Base-by-base conservation (phyloP, 2,888 invertebrate genomes). In the Diarsia dahlii region DNA sequence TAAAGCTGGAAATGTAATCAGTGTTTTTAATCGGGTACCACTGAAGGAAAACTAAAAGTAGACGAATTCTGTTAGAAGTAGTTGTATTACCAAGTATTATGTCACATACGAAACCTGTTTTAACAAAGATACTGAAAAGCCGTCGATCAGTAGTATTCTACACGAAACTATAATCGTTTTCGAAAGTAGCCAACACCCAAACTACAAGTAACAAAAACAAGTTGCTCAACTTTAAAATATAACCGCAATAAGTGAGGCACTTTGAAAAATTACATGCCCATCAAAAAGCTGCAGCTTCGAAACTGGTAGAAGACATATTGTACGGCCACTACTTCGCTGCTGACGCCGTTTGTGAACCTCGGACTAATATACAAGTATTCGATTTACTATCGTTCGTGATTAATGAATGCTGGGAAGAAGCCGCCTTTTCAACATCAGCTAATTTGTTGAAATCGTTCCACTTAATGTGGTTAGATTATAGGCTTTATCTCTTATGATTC, bases 251-350 rank as follows among this genome's bases (percentile, higher is more conserved):
- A 85, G 74, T 81, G 74, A 77, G 71, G 75, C 72, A 81, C 76
- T 83, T 84, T 86, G 82, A 88, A 85, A 85, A 84, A 87, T 88
- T 85, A 88, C 81, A 86, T 82, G 80, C 84, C 73, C 83, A 85
- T 87, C 82, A 84, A 82, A 81, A 72, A 75, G 72, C 70, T 71
- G 78, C 78, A 70, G 81, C 81, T 79, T 76, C 68, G 67, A 71
- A 87, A 81, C 82, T 71, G 65, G 72, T 85, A 66, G 88, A 87
- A 88, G 87, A 86, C 87, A 84, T 85, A 87, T 81, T 72, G 88
- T 81, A 82, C 78, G 63, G 84, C 52, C 74, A 80, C 78, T 67
- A 74, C 80, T 75, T 76, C 71, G 58, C 66, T 84, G 71, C 84
- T 82, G 80, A 79, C 78, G 79, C 81, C 83, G 87, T 87, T 85